Conservation (phyloP, 2,113 vertebrate genomes). For the Xyliphius kryptos region DNA sequence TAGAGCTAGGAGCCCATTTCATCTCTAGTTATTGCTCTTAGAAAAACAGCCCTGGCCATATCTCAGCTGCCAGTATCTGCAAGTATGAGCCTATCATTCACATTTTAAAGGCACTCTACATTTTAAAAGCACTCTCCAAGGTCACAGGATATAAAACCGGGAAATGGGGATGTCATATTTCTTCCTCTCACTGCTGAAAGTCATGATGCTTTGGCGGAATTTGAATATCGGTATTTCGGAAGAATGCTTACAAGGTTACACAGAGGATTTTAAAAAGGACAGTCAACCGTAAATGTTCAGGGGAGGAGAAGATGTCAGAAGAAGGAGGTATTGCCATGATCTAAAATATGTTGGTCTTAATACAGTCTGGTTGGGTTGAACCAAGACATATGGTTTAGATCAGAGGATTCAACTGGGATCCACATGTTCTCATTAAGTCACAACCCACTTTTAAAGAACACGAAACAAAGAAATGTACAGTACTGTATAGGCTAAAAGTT, state of each 20-base stretch:
- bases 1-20: slow-evolving; percentile 3
- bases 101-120: slow-evolving; percentile 1
- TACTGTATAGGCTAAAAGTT: too few species aligned
- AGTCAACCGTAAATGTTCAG: neutral
- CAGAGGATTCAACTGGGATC: too few species aligned
- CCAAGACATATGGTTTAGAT: too few species aligned
- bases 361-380: too few species aligned
- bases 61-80: neutral
- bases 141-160: slow-evolving; percentile 5
- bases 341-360: too few species aligned
- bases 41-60: neutral
- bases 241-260: slow-evolving; percentile 1
- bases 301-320: neutral
- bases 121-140: slow-evolving; percentile 8
- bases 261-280: neutral
- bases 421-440: too few species aligned
- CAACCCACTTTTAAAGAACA: too few species aligned
- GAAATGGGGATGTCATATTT: neutral
- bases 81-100: neutral
- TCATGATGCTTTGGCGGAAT: neutral
- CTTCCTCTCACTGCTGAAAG: neutral
- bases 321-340: neutral
- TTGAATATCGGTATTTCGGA: neutral
- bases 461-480: too few species aligned
- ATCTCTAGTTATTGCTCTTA: slow-evolving; percentile 1